Conservation (phyloP, 2,113 vertebrate species). For the Malurus alboscapulatus region DNA sequence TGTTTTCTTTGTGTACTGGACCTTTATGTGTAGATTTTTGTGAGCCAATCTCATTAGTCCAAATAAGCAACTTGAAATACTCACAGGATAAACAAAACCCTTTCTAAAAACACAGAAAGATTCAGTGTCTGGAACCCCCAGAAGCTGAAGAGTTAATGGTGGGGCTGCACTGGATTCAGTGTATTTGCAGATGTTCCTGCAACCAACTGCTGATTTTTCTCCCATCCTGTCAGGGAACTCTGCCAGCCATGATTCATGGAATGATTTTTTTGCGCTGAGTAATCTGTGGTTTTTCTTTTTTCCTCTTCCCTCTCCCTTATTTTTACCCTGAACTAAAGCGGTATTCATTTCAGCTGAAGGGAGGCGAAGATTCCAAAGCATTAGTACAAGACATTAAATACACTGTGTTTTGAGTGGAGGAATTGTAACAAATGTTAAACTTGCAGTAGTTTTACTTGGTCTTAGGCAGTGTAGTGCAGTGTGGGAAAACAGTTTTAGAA, state of each 20-base stretch:
- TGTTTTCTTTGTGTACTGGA: not conserved
- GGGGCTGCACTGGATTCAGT: constrained; percentile 36
- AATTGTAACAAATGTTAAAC: constrained; percentile 28
- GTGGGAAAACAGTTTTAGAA: not conserved
- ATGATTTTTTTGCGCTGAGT: constrained; percentile 80
- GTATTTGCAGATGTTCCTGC: constrained; percentile 75
- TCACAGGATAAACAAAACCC: not conserved
- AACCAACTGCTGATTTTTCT: constrained; percentile 67
- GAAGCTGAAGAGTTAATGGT: constrained; percentile 68
- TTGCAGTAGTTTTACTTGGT: constrained; percentile 8
- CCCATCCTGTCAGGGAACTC: constrained; percentile 67
- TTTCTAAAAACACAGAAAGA: not conserved
- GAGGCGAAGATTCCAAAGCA: constrained; percentile 56
- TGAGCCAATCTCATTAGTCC: not conserved
- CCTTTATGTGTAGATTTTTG: not conserved
- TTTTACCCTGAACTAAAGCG: constrained; percentile 67
- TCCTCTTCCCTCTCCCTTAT: constrained; percentile 41
- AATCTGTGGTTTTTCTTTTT: constrained; percentile 78
- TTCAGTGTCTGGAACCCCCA: not conserved
- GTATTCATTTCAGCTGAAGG: constrained; percentile 62
- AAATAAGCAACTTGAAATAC: not conserved
- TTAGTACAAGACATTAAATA: constrained; percentile 45
- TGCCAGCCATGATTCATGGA: constrained; percentile 82
- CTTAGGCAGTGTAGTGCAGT: not conserved
- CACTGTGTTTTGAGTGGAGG: constrained; percentile 21